phyloP scores from a whole-genome alignment of 2,888 invertebrate species.

The Cyclophora punctaria region DNA sequence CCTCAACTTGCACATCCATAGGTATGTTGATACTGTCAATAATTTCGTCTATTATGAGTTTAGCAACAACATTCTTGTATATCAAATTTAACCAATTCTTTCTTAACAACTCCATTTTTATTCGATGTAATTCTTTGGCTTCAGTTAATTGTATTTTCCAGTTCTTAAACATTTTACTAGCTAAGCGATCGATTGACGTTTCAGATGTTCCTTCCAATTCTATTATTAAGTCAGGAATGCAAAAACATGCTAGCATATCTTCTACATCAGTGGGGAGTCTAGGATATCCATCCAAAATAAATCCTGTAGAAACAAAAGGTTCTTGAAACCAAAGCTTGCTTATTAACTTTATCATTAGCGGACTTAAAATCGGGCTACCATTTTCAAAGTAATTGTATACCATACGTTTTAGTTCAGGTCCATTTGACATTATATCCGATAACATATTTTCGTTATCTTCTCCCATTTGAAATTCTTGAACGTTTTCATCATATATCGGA shows the following conservation, averaged over 20 bases:
- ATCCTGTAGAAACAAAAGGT: constrained; percentile 64
- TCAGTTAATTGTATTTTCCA: constrained; percentile 59
- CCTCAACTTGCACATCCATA: too few relatives aligned
- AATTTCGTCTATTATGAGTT: constrained; percentile 48
- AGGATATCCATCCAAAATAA: constrained; percentile 79
- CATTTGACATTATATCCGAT: constrained; percentile 47
- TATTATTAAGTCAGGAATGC: constrained; percentile 76
- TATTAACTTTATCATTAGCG: constrained; percentile 57
- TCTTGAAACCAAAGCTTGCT: constrained; percentile 68
- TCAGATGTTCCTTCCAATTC: constrained; percentile 57
- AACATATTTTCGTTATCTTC: constrained; percentile 47
- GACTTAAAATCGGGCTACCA: constrained; percentile 57
- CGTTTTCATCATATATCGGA: constrained; percentile 45
- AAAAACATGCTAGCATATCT: constrained; percentile 60
- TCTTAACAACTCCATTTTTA: constrained; percentile 31
- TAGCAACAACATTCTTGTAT: constrained; percentile 39
- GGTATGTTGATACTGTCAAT: constrained; percentile 23
- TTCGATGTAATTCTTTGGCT: constrained; percentile 38
- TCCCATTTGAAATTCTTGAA: constrained; percentile 46
- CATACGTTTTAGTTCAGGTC: constrained; percentile 47
- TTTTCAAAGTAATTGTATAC: constrained; percentile 66
- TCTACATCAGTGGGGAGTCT: constrained; percentile 70
- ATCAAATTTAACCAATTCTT: constrained; percentile 43
- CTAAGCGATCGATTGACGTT: constrained; percentile 39
- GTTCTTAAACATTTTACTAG: constrained; percentile 38